Conservation (phyloP, 2,797 vertebrate species). For the Cynodonichthys magdalenae region DNA sequence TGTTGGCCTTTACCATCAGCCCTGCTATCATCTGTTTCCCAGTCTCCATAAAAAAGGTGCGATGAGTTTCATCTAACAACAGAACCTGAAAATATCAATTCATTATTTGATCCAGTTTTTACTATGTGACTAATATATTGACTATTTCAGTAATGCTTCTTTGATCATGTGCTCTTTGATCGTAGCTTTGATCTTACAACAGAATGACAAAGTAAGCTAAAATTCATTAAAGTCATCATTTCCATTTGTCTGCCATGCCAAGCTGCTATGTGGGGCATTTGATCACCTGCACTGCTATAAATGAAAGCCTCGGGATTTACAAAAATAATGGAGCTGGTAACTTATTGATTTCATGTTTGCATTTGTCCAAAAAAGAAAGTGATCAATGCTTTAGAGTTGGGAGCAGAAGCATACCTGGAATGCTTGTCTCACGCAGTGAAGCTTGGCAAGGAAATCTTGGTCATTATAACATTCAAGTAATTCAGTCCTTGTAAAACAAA, state of each 20-base stretch:
- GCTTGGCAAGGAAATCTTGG: slow-evolving; percentile 95
- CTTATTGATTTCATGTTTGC: too few species aligned
- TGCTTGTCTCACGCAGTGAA: slow-evolving; percentile 95
- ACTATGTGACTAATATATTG: too few species aligned
- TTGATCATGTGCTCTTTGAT: too few species aligned
- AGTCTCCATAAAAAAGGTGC: slow-evolving; percentile 93
- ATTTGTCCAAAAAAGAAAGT: not conserved
- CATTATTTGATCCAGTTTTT: not conserved
- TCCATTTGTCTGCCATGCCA: too few species aligned
- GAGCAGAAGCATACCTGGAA: slow-evolving; percentile 85
- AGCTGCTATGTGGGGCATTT: too few species aligned
- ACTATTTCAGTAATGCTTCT: too few species aligned
- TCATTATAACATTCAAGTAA: slow-evolving; percentile 94
- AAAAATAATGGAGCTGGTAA: too few species aligned
- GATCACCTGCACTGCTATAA: too few species aligned
- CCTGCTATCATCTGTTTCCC: slow-evolving; percentile 96
- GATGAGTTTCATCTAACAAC: slow-evolving; percentile 88
- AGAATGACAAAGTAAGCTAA: too few species aligned
- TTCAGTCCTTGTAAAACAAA: slow-evolving; percentile 85
- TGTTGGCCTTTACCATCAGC: slow-evolving; percentile 94
- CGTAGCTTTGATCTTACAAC: too few species aligned
- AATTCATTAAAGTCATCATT: too few species aligned
- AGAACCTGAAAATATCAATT: slow-evolving; percentile 79
- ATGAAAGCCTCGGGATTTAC: too few species aligned
- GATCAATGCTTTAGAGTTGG: not conserved